Percentiles rank a stretch among this genome's conserved stretches.
Evolutionary conservation across 1,140 invertebrate genomes (phyloP).

Genomic region (Carcinoscorpius rotundicauda): DNA sequence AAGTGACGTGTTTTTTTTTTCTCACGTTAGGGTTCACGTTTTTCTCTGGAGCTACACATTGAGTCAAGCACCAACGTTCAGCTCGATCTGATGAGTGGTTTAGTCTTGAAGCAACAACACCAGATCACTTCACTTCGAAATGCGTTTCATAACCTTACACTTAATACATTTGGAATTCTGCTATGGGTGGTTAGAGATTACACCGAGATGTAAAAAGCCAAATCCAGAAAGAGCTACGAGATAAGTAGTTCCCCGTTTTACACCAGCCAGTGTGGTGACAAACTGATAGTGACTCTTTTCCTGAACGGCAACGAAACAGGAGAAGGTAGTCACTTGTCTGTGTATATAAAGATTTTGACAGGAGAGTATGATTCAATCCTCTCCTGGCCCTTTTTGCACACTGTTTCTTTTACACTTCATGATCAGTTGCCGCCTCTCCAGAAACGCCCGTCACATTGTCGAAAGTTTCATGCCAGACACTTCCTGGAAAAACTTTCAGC

Average conservation of each 20-base stretch:
- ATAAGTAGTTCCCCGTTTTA: conserved; percentile 83
- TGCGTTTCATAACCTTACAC: conserved; percentile 57
- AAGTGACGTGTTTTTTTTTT: too few species aligned
- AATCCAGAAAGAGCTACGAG: conserved; percentile 77
- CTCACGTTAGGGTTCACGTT: conserved; percentile 36
- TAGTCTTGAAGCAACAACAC: conserved; percentile 71
- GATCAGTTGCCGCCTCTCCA: conserved; percentile 67
- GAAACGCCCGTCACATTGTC: conserved; percentile 63
- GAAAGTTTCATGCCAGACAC: conserved; percentile 90
- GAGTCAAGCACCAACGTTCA: conserved; percentile 70
- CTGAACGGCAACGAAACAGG: conserved; percentile 89
- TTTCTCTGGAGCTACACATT: conserved; percentile 67
- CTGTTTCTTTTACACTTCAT: conserved; percentile 84
- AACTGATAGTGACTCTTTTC: conserved; percentile 81
- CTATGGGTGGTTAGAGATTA: conserved; percentile 87
- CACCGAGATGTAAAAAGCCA: conserved; percentile 68
- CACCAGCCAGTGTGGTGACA: conserved; percentile 90
- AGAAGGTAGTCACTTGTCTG: conserved; percentile 77
- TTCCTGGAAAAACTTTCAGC: conserved; percentile 89
- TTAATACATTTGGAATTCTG: conserved; percentile 67
- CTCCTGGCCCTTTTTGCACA: conserved; percentile 87
- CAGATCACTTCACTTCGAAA: conserved; percentile 69
- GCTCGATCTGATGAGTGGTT: conserved; percentile 64
- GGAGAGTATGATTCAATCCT: conserved; percentile 89
- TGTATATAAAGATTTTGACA: conserved; percentile 86